Evolutionary conservation across 2,797 vertebrate species (phyloP), one percentile per base, ranked within the genome.

Genomic region (Acrossocheilus wenchowensis): DNA sequence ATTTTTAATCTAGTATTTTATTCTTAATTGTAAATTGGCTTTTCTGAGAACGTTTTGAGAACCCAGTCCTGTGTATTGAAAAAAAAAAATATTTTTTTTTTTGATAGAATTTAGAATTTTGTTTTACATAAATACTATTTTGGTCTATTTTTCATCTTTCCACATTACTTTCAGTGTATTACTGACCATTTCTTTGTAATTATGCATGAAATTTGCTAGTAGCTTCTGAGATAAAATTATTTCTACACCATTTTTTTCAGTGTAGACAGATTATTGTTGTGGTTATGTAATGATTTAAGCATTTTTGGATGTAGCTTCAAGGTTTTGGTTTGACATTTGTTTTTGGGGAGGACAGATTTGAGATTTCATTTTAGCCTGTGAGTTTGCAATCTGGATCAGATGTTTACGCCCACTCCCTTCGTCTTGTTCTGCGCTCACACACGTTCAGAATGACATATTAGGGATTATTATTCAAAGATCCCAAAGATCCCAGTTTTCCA

Each of bases 361-460:
- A 87, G 41, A 19, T 85, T 85, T 87, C 19, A 60, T 80, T 82
- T 73, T 41, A 83, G 81, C 52, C 68, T 73, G 48, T 57, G 68
- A 84, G 68, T 80, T 48, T 64, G 34, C 57, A 69, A 66, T 71
- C 43, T 78, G 62, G 83, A 82, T 88, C 84, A 80, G 50, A 57
- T 89, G 60, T 84, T 78, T 86, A 64, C 82, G 45, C 77, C 72
- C 81, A 82, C 81, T 87, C 34, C 4, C 45, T 5, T 9, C 45
- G 41, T 50, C 62, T 57, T 54, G 50, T 79, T 78, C 30, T 57
- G 15, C n/a, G 19, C 85, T 82, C 82, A 34, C 72, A 77, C 85
- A 85, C 75, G 87, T 84, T 45, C 86, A 82, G 84, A 87, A 90
- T 87, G 84, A 89, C 86, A 87, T 87, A 83, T 89, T 87, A 85